Evolutionary conservation across 1,140 invertebrate genomes (phyloP), one percentile per base, ranked within the genome.

Genomic region (Phthorimaea operculella): DNA sequence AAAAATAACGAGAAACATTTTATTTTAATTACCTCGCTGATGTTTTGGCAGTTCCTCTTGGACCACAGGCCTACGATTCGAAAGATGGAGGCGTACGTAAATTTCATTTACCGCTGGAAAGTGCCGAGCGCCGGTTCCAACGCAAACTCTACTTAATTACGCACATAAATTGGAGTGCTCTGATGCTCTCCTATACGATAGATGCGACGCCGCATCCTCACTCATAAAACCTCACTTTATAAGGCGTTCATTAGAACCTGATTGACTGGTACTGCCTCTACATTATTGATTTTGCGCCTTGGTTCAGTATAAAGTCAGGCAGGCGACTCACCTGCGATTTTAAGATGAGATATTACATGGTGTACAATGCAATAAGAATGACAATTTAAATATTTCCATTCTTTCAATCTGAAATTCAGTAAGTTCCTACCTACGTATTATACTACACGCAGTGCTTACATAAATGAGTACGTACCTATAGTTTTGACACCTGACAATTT

Each of bases 111-210:
- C 74, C 76, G 71, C 58, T 78, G 69, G 74, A 73, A 82, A 84
- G 81, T 84, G 81, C 79, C 72, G 72, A 76, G 77, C 72, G 66
- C 59, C 67, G 64, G 67, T 76, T 70, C 66, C 68, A 80, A 79
- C 76, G 77, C 76, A 80, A 82, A 82, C 77, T 79, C 71, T 70
- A 83, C 80, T 83, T 83, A 83, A 83, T 83, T 83, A 83, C 80
- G 79, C 73, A 81, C 80, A 83, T 79, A 83, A 82, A 83, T 82
- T 82, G 76, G 74, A 83, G 77, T 76, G 79, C 79, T 82, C 74
- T 77, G 82, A 76, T 76, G 79, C 79, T 82, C 74, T 77, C 63
- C 69, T 70, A 66, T 68, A 79, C 74, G 72, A 78, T 72, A 68
- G 68, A 74, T 76, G 74, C 76, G 48, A 47, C 66, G 63, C 63